phyloP scores from a whole-genome alignment of 2,113 vertebrate species.

The Arenaria interpres region DNA sequence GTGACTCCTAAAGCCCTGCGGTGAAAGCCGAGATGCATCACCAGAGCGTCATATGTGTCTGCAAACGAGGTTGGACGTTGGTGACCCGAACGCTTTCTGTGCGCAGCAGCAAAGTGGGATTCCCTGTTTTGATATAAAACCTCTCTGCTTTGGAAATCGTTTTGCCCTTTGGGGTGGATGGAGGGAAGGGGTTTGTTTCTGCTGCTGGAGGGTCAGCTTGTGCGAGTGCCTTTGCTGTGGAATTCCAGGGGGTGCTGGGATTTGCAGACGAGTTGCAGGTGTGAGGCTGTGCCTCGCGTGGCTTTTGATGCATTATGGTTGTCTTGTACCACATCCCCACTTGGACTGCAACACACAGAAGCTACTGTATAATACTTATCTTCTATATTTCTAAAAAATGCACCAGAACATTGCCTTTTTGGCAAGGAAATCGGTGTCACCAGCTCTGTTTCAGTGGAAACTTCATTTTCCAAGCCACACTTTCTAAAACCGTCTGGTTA shows the following conservation, averaged over 20 bases:
- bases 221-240: not conserved
- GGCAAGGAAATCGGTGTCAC: not conserved
- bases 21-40: not conserved
- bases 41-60: accelerated
- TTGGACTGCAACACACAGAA: not conserved
- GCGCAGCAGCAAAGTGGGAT: not conserved
- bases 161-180: not conserved
- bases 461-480: not conserved
- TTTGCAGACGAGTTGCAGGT: not conserved
- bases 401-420: not conserved
- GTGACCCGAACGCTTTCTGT: not conserved
- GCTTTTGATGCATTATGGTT: not conserved
- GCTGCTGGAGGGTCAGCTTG: not conserved
- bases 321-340: not conserved
- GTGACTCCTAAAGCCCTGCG: not conserved
- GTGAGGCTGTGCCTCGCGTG: not conserved
- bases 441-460: not conserved
- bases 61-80: accelerated
- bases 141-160: not conserved
- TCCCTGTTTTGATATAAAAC: not conserved
- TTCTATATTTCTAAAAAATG: not conserved
- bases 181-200: not conserved
- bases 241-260: not conserved
- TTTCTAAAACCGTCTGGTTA: not conserved
- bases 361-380: not conserved